phyloP scores from a whole-genome alignment of 1,140 invertebrate species.

The Plectrocnemia conspersa region DNA sequence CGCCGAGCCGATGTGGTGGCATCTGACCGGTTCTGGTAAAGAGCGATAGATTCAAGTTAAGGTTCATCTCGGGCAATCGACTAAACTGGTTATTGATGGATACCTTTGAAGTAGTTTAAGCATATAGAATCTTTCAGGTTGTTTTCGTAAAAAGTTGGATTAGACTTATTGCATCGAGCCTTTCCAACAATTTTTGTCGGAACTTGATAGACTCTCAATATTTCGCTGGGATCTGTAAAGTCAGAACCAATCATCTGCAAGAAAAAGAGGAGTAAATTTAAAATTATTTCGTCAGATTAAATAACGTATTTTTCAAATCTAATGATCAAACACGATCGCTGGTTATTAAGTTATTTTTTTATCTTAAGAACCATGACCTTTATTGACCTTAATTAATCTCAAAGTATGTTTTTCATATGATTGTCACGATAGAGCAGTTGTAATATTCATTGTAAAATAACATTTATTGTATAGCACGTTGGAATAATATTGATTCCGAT shows the following conservation, averaged over 20 bases:
- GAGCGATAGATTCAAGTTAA: not conserved
- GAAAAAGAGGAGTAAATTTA: not conserved
- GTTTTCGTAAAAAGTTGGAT: not conserved
- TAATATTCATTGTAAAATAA: too few relatives aligned
- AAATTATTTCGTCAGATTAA: conserved; percentile 2
- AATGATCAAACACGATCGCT: too few relatives aligned
- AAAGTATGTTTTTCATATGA: too few relatives aligned
- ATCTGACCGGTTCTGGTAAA: conserved; percentile 13
- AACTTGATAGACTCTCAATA: not conserved
- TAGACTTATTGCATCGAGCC: not conserved
- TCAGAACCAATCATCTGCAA: conserved; percentile 8
- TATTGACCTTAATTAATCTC: too few relatives aligned
- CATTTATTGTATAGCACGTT: too few relatives aligned
- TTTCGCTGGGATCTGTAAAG: not conserved
- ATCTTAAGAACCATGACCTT: too few relatives aligned
- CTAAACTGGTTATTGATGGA: not conserved
- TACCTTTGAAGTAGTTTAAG: not conserved
- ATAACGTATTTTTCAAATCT: too few relatives aligned
- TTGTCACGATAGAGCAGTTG: too few relatives aligned
- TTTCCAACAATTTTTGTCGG: not conserved
- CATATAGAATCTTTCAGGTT: not conserved
- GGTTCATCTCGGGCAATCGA: not conserved
- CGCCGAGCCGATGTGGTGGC: conserved; percentile 22
- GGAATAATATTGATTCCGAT: too few relatives aligned
- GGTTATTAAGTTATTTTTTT: too few relatives aligned